Conservation (phyloP, 2,113 vertebrate species). For the Spea multiplicata region DNA sequence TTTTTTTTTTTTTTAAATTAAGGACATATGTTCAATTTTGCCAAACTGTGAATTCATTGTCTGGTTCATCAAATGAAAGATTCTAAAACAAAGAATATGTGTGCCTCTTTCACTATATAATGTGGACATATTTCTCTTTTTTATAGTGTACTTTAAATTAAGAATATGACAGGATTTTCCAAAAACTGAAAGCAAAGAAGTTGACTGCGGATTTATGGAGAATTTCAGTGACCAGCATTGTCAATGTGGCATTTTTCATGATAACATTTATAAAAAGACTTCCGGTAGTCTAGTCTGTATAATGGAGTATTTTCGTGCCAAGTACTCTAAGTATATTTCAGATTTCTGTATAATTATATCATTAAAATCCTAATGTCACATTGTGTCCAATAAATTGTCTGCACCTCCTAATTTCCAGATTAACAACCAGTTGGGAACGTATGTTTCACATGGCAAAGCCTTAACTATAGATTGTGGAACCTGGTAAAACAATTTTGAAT, state of each 20-base stretch:
- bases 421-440: conserved; percentile 44
- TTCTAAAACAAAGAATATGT: conserved; percentile 39
- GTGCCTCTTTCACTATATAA: conserved; percentile 39
- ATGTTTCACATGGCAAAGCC: conserved; percentile 44
- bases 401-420: conserved; percentile 42
- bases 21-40: conserved; percentile 44
- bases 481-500: conserved; percentile 16
- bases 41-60: conserved; percentile 39
- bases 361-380: conserved; percentile 46
- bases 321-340: conserved; percentile 34
- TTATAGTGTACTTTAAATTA: conserved; percentile 39
- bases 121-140: conserved; percentile 32
- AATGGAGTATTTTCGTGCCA: conserved; percentile 34
- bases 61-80: conserved; percentile 25
- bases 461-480: conserved; percentile 24
- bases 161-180: conserved; percentile 43
- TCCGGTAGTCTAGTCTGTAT: conserved; percentile 40
- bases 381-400: conserved; percentile 49
- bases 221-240: conserved; percentile 29
- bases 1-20: conserved; percentile 31
- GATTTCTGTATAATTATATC: conserved; percentile 46
- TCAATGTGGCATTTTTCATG: conserved; percentile 25
- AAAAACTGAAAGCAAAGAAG: conserved; percentile 36
- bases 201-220: conserved; percentile 32
- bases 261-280: conserved; percentile 33